Base-by-base conservation (phyloP, 1,140 invertebrate genomes). In the Rhyzopertha dominica region DNA sequence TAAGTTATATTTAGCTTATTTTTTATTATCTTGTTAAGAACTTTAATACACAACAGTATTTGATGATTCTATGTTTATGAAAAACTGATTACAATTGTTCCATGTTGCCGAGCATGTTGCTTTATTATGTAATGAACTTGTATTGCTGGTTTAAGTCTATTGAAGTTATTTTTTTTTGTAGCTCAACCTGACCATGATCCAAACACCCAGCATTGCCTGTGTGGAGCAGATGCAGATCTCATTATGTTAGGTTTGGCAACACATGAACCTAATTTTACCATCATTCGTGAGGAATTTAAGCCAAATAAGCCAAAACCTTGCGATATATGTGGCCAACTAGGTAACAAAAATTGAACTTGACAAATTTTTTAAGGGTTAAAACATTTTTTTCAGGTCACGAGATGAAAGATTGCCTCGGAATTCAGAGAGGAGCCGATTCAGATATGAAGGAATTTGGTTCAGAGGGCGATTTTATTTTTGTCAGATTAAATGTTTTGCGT, bases 211-310 rank as follows among this genome's bases (percentile, higher is more conserved):
- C 97, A 99, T 70, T 94, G 94, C 52, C 68, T 99, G 1, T 99
- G 95, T 74, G 97, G 97, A 47, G 96, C 96, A 9, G 97, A 99
- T 73, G 92, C 95, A 17, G 95, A 98, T 79, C 78, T 98, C n/a
- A 98, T 98, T 59, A 96, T 98, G 91, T 72, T 97, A 65, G 97
- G 96, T 18, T 72, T 99, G 14, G 96, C 97, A 1, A 99, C 96
- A 0, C 97, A 99, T 68, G 97, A 99, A 72, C 90, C 91, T 1
- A 92, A 99, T 73, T 99, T 99, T 65, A 99, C 95, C 0, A 95
- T 95, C 47, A 93, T 95, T 59, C 65, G 97, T 16, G 97, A 99
- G 74, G 97, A 99, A 72, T 99, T 99, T 69, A 93, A 96, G 59
- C 95, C 95, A 0, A 98, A 98, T 66, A 87, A 96, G 65, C 91